Evolutionary conservation across 2,113 vertebrate species (phyloP), one percentile per base, ranked within the genome.

Genomic region (Myotis brandtii): DNA sequence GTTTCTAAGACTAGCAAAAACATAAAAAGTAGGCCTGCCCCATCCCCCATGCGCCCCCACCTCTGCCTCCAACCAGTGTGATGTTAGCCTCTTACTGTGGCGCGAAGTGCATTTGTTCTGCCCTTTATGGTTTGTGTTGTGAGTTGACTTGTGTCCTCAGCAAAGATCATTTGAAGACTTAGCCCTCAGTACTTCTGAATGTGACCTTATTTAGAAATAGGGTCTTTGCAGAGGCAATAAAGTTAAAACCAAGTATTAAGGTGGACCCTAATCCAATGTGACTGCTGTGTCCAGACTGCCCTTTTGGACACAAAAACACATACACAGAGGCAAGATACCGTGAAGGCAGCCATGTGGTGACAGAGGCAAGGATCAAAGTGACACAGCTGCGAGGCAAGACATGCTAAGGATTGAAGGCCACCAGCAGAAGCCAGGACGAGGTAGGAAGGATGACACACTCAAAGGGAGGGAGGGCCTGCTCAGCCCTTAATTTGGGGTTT

Each of bases 21-120:
- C 18, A 62, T 6, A 12, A 77, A 85, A 83, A 50, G 5, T 18
- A 62, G 16, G 1, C 11, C 37, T 37, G 3, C 0, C 6, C 27
- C 91, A 2, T 50, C 5, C 3, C 2, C 16, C 4, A 2, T 0
- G 1, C 9, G 20, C 13, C 27, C 34, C 23, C 0, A 73, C 1
- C 7, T 64, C 43, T 10, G 72, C 5, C 40, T 84, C 5, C 25
- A 6, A 50, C 1, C 21, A 16, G 20, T 14, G 1, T 2, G 43
- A 40, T 12, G 30, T 91, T 30, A 30, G 1, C 9, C 25, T 56
- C 6, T 25, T 27, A 80, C 1, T 21, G 11, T 25, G 40, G 4
- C 2, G 10, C 6, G 6, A 34, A 20, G 16, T 54, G 12, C 32
- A 54, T 40, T 56, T 84, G 12, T 10, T 90, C 40, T 72, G 10